Base-by-base conservation (phyloP, 2,888 invertebrate species). In the Euzetes globulus region DNA sequence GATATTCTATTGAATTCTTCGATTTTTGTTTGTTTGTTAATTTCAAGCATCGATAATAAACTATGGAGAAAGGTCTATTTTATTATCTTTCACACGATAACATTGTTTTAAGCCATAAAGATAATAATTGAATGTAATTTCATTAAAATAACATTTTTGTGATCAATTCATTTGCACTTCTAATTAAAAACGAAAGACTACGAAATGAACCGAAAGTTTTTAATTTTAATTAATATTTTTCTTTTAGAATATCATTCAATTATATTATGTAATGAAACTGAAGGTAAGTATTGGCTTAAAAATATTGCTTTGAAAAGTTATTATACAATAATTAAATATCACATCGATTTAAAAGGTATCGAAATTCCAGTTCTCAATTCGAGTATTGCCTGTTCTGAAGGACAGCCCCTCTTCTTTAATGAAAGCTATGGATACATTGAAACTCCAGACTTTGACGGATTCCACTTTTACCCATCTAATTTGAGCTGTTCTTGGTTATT, bases 401-500 rank as follows among this genome's bases (percentile, higher is more conserved):
- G 4, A 5, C 65, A 65, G 15, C 78, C 78, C 3, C 58, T 76
- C 13, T 17, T 72, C 11, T 73, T 78, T 0, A 70, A 68, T 0
- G 50, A 75, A 47, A 41, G 47, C 17, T 74, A 72, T 11, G 78
- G 78, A 4, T 76, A 75, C 47, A 13, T 78, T 9, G 45, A 55
- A 19, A 76, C 77, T 27, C 75, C 75, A 5, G 41, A 58, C 0
- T 78, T 76, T 29, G 75, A 76, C 47, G 77, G 76, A 25, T 76
- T 78, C 17, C 55, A 75, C 22, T 75, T 72, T 25, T 77, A 77
- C 68, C 76, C 77, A 15, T 45, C 75, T 0, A 76, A 76, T 15
- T 19, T 74, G 11, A 74, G 75, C 19, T 78, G 78, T 55, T 76
- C 78, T 29, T 78, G 78, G 78, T 71, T 74, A 13, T 33, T 78